Evolutionary conservation across 2,888 invertebrate species (phyloP).

Genomic region (Drosophila cyrtoloma): DNA sequence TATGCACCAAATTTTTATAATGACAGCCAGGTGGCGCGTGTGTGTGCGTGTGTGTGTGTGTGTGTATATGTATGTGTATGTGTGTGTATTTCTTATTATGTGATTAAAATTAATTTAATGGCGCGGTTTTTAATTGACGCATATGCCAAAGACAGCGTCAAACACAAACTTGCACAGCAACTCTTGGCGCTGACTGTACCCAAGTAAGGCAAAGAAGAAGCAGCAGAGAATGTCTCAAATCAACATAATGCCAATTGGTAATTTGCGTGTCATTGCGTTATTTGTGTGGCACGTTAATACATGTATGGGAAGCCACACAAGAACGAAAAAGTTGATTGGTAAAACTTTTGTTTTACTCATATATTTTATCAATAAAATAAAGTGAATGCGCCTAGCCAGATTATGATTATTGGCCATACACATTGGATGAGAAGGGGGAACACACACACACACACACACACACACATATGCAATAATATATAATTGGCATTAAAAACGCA

Average conservation of each 20-base stretch:
- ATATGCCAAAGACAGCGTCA: slow-evolving; percentile 48
- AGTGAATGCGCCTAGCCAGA: slow-evolving; percentile 33
- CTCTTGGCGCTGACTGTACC: slow-evolving; percentile 55
- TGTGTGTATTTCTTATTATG: slow-evolving; percentile 75
- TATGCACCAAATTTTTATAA: slow-evolving; percentile 76
- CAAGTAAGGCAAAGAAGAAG: neutral
- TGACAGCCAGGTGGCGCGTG: slow-evolving; percentile 72
- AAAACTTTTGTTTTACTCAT: slow-evolving; percentile 37
- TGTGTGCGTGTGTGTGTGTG: slow-evolving; percentile 9
- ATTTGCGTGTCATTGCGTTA: slow-evolving; percentile 74
- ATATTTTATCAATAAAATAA: slow-evolving; percentile 72
- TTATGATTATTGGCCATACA: slow-evolving; percentile 75
- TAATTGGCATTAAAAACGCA: slow-evolving; percentile 79
- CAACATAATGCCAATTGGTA: slow-evolving; percentile 71
- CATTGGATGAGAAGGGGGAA: slow-evolving; percentile 38
- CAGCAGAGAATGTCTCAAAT: slow-evolving; percentile 29
- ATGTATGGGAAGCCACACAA: slow-evolving; percentile 9
- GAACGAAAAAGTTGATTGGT: slow-evolving; percentile 46
- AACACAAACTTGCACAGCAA: slow-evolving; percentile 17
- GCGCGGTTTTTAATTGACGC: slow-evolving; percentile 82
- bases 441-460: neutral
- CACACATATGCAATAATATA: slow-evolving; percentile 41
- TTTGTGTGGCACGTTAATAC: slow-evolving; percentile 54
- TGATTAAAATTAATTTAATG: slow-evolving; percentile 82
- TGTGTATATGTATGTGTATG: slow-evolving; percentile 20